These are phyloP conservation scores for Philopotamus ludificatus DNA, from an alignment of 1,140 invertebrate genomes.

Conservation along the genomic window DNA sequence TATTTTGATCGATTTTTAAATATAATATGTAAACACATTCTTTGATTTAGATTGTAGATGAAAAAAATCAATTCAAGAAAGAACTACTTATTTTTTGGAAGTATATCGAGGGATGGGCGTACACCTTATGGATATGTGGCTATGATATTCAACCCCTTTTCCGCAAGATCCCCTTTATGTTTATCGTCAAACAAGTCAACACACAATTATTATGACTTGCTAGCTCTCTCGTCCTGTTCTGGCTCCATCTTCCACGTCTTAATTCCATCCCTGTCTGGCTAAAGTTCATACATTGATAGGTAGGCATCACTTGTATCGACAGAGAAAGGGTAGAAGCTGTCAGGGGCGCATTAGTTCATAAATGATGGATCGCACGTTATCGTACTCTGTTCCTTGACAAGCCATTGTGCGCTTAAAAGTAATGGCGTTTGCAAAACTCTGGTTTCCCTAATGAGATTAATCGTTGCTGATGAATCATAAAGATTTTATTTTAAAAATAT, in stretches of 20 bases:
- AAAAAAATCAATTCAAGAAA: too few species aligned
- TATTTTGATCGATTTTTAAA: too few species aligned
- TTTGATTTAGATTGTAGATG: too few species aligned
- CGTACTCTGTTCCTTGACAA: conserved; percentile 16
- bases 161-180: background rate
- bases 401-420: conserved; percentile 37
- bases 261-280: background rate
- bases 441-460: conserved; percentile 21
- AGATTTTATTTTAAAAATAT: background rate
- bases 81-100: too few species aligned
- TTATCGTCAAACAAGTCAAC: too few species aligned
- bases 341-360: conserved; percentile 38
- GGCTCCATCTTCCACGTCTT: background rate
- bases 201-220: too few species aligned
- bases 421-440: conserved; percentile 30
- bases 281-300: conserved; percentile 39
- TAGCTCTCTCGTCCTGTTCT: background rate
- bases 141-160: background rate
- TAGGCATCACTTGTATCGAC: conserved; percentile 9
- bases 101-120: too few species aligned
- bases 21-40: too few species aligned
- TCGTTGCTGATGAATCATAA: conserved; percentile 17
- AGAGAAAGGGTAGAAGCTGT: conserved; percentile 36
- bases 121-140: too few species aligned
- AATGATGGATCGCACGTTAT: conserved; percentile 41